phyloP scores from a whole-genome alignment of 2,797 vertebrate genomes.

The Chaetodon trifasciatus region DNA sequence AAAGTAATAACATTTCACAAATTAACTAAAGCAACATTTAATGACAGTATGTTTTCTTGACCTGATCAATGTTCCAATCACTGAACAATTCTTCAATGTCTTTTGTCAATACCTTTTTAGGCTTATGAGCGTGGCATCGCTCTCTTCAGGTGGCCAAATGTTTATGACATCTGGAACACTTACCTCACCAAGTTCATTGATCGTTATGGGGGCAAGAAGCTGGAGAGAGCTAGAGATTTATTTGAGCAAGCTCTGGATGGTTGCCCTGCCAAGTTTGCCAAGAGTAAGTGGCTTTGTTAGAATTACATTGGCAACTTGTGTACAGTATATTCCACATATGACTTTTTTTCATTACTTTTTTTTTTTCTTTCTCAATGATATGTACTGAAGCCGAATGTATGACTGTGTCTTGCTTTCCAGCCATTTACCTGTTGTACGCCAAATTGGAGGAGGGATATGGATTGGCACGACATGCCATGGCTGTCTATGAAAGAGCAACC shows the following conservation, averaged over 20 bases:
- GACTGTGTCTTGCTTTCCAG: conserved; percentile 73
- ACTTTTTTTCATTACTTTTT: too few relatives aligned
- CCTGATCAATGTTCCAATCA: neutral
- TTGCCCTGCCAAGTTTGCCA: conserved; percentile 91
- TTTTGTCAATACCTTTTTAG: conserved; percentile 70
- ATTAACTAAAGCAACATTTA: neutral
- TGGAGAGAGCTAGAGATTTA: conserved; percentile 94
- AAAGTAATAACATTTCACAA: conserved; percentile 83
- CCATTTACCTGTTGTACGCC: conserved; percentile 93
- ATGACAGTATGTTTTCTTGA: neutral
- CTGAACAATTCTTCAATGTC: neutral
- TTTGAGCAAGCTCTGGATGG: conserved; percentile 95
- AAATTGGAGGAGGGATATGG: conserved; percentile 95
- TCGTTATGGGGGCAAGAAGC: conserved; percentile 94
- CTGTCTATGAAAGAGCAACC: conserved; percentile 94
- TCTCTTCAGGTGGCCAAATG: conserved; percentile 96
- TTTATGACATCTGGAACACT: conserved; percentile 97
- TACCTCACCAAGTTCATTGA: conserved; percentile 96
- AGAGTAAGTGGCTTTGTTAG: conserved; percentile 77
- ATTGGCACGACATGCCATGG: conserved; percentile 95
- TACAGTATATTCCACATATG: neutral
- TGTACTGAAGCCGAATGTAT: neutral
- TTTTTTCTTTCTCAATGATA: neutral
- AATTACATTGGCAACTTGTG: neutral
- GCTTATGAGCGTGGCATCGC: conserved; percentile 95